Percentiles rank a stretch among this genome's conserved stretches.
Conservation (phyloP, 2,888 invertebrate genomes). For the Xylota segnis region DNA sequence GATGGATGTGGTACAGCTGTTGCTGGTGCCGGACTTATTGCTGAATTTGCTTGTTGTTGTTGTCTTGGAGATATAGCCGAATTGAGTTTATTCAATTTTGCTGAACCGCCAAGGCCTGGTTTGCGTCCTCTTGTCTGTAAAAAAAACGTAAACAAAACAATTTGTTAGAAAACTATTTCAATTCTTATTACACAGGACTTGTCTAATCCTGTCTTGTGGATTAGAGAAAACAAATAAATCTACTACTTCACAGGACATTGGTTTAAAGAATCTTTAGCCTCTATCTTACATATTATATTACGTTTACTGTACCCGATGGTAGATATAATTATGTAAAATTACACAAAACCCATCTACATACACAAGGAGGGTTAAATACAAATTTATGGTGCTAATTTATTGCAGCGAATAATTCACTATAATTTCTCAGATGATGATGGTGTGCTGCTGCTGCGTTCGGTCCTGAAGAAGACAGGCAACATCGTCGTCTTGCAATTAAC, state of each 20-base stretch:
- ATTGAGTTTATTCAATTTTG: conserved; percentile 83
- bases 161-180: background rate
- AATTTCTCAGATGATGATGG: conserved; percentile 73
- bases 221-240: conserved; percentile 14
- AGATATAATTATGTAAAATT: conserved; percentile 34
- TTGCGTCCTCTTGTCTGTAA: conserved; percentile 83
- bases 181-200: background rate
- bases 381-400: conserved; percentile 83
- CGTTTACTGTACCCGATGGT: background rate
- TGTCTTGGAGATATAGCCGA: conserved; percentile 82
- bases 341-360: conserved; percentile 43
- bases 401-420: conserved; percentile 80
- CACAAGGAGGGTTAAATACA: conserved; percentile 78
- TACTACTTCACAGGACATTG: background rate
- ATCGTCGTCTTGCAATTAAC: conserved; percentile 77
- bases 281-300: conserved; percentile 14
- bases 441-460: conserved; percentile 67
- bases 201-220: background rate
- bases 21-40: conserved; percentile 82
- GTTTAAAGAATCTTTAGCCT: conserved; percentile 6
- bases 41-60: conserved; percentile 79
- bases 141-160: conserved; percentile 9
- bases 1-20: conserved; percentile 82
- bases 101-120: conserved; percentile 77
- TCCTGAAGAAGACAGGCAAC: conserved; percentile 49